A percentile compares a stretch with the other conserved stretches of the same genome.
phyloP scores from a whole-genome alignment of 23 tunicate species.

The Styela clava region DNA sequence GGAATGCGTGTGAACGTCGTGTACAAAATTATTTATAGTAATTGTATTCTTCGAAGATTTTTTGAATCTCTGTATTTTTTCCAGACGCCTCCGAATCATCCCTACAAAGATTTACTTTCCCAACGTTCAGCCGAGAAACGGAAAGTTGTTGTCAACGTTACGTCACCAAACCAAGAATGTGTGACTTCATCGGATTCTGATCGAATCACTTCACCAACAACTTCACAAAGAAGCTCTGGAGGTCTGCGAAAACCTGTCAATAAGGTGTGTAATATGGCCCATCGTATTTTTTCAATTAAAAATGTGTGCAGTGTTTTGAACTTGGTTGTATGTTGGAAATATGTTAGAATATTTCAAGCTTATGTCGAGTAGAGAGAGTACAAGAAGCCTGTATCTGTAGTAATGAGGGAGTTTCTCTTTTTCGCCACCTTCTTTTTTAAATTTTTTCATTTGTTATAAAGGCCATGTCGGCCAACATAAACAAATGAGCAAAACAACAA shows the following conservation, averaged over 20 bases:
- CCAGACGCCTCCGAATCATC: conserved; percentile 7
- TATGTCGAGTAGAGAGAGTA: too few relatives aligned
- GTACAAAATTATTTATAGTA: too few relatives aligned
- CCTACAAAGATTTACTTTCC: neutral
- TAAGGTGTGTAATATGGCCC: neutral
- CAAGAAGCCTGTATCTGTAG: neutral
- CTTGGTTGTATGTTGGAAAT: neutral
- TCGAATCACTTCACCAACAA: conserved; percentile 17
- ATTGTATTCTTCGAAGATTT: too few relatives aligned
- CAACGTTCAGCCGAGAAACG: neutral
- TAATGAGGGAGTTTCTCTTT: neutral
- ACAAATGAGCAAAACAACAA: too few relatives aligned
- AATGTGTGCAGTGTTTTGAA: neutral
- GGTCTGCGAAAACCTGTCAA: neutral
- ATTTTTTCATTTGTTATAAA: neutral
- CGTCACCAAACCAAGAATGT: conserved; percentile 4
- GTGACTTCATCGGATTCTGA: conserved; percentile 31
- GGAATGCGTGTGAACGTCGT: too few relatives aligned
- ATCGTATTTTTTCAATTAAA: neutral
- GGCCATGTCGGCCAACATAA: too few relatives aligned
- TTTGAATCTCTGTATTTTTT: neutral
- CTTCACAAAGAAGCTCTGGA: conserved; percentile 14
- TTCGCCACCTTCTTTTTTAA: neutral
- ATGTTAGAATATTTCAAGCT: too few relatives aligned
- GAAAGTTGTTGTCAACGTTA: neutral